Conservation (phyloP, 30 jellyfish, hydroid and myxozoan species). For the Turritopsis dohrnii region DNA sequence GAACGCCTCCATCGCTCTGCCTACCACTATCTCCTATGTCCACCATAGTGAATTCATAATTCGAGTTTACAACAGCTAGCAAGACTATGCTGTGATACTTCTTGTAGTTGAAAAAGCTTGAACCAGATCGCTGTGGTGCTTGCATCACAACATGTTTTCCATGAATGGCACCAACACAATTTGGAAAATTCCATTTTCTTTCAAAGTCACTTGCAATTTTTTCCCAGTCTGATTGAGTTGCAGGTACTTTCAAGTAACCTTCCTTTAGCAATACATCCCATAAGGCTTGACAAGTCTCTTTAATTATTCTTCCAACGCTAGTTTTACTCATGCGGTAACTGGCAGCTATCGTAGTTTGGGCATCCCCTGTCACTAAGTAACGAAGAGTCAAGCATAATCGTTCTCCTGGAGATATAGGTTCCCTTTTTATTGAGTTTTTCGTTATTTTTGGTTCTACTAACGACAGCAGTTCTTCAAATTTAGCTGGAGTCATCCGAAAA, state of each 20-base stretch:
- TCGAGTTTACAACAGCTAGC: conserved; percentile 41
- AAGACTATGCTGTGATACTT: conserved; percentile 51
- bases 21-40: conserved; percentile 49
- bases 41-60: conserved; percentile 36
- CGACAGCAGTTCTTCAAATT: conserved; percentile 30
- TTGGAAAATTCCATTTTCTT: conserved; percentile 51
- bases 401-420: conserved; percentile 46
- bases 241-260: conserved; percentile 37
- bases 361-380: conserved; percentile 40
- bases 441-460: conserved; percentile 30
- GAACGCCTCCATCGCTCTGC: conserved; percentile 25
- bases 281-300: conserved; percentile 33
- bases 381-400: conserved; percentile 39
- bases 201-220: conserved; percentile 43
- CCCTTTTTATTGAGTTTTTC: conserved; percentile 24
- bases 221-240: conserved; percentile 30
- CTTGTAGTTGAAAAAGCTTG: conserved; percentile 41
- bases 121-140: conserved; percentile 56
- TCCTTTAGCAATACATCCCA: conserved; percentile 27
- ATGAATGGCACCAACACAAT: conserved; percentile 58
- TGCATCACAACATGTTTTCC: conserved; percentile 57
- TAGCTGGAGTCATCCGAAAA: conserved; percentile 33
- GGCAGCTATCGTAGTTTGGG: conserved; percentile 53
- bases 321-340: conserved; percentile 41
- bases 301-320: conserved; percentile 34